Conservation (phyloP, 2,797 vertebrate species). For the Rhinophrynus dorsalis region DNA sequence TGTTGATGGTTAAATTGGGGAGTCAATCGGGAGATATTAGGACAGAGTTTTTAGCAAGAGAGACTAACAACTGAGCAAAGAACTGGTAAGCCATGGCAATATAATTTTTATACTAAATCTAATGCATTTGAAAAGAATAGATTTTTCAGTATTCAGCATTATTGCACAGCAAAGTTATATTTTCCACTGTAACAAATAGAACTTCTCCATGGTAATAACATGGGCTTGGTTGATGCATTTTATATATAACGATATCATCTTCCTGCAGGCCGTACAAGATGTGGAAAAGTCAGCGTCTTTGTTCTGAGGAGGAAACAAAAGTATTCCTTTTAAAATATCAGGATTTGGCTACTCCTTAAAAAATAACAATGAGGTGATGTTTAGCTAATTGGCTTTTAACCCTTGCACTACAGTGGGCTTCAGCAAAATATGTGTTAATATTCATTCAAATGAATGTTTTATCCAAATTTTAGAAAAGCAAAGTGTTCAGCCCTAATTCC, state of each 20-base stretch:
- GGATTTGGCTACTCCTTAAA: slow-evolving; percentile 16
- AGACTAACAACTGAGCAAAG: no score
- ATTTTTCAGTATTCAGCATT: no score
- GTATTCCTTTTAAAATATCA: slow-evolving; percentile 14
- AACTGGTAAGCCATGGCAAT: no score
- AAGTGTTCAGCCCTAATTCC: no score
- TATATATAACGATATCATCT: slow-evolving; percentile 14
- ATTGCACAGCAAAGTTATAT: neutral
- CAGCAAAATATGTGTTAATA: neutral
- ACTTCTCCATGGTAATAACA: neutral
- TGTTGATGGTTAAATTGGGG: no score
- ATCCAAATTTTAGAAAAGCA: neutral
- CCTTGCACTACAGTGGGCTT: neutral
- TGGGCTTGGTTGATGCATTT: neutral
- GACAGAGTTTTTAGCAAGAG: no score
- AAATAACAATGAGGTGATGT: slow-evolving; percentile 36
- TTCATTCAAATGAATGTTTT: no score
- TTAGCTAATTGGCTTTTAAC: neutral
- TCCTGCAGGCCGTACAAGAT: slow-evolving; percentile 31
- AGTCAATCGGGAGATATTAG: no score
- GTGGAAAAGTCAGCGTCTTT: slow-evolving; percentile 10
- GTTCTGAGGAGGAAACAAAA: slow-evolving; percentile 24
- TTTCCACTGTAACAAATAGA: neutral
- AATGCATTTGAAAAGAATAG: no score
- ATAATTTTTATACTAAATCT: no score